phyloP scores from a whole-genome alignment of 2,888 invertebrate genomes.

The Pristionchus japonicus region DNA sequence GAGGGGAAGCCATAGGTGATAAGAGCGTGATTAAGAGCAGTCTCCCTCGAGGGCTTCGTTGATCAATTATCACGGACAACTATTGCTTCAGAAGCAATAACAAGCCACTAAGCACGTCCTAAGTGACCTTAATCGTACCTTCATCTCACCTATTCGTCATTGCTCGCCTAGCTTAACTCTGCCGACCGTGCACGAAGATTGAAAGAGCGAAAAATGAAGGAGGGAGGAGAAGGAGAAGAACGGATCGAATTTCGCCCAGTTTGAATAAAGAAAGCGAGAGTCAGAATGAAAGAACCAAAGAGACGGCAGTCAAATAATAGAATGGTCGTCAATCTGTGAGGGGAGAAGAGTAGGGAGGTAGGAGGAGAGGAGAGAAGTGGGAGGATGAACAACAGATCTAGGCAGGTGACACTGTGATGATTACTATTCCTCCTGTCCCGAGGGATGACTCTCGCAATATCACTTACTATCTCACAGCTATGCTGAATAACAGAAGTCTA shows the following conservation, averaged over 20 bases:
- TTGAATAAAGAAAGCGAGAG: conserved; percentile 6
- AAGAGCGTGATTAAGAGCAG: not conserved
- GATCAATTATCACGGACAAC: not conserved
- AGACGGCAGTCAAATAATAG: conserved; percentile 13
- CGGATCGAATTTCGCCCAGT: conserved; percentile 12
- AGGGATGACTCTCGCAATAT: too few species aligned
- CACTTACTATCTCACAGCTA: too few species aligned
- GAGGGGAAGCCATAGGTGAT: conserved; percentile 91
- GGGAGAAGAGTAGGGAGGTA: not conserved
- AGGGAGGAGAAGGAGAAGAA: not conserved
- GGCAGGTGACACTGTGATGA: not conserved
- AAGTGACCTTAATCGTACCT: too few species aligned
- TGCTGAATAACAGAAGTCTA: too few species aligned
- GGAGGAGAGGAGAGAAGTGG: not conserved
- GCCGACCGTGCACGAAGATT: not conserved
- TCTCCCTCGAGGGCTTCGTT: not conserved
- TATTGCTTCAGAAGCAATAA: too few species aligned
- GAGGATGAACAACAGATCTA: not conserved
- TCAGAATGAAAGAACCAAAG: too few species aligned
- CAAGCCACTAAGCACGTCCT: too few species aligned
- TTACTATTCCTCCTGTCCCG: too few species aligned
- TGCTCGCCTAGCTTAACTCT: not conserved
- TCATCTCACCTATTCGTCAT: not conserved
- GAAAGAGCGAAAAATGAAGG: not conserved
- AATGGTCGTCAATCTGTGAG: conserved; percentile 25